Evolutionary conservation across 1,140 invertebrate genomes (phyloP).

Genomic region (Pomacea maculata): DNA sequence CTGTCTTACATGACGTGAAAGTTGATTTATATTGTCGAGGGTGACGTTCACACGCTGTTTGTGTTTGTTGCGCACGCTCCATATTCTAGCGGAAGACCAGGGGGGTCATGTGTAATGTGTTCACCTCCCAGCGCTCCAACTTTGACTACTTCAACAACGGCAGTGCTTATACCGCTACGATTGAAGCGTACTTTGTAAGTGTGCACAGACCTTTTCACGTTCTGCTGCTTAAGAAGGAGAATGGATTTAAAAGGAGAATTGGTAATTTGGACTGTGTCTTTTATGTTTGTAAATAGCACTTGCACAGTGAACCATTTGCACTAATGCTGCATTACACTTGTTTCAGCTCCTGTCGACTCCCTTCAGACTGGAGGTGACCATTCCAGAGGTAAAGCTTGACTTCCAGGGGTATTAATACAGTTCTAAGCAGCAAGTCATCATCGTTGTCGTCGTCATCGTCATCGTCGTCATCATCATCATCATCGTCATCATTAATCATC

Average conservation of each 20-base stretch:
- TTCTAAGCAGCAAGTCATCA: too few species aligned
- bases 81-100: slow-evolving; percentile 37
- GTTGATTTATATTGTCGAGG: too few species aligned
- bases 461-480: too few species aligned
- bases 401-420: too few species aligned
- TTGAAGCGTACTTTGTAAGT: slow-evolving; percentile 48
- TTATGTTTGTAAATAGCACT: slow-evolving; percentile 22
- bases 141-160: slow-evolving; percentile 22
- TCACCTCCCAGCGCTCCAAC: slow-evolving; percentile 26
- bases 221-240: background rate
- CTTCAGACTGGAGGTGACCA: slow-evolving; percentile 28
- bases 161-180: slow-evolving; percentile 27
- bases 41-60: too few species aligned
- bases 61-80: background rate
- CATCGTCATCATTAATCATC: too few species aligned
- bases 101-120: slow-evolving; percentile 40
- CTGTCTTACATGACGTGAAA: too few species aligned
- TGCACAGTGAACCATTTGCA: slow-evolving; percentile 25
- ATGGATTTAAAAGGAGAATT: background rate
- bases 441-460: too few species aligned
- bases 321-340: slow-evolving; percentile 21
- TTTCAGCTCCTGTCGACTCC: slow-evolving; percentile 24
- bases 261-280: background rate
- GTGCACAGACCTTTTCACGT: too few species aligned
- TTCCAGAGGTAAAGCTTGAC: slow-evolving; percentile 23